phyloP scores from a whole-genome alignment of 64 coral and sea anemone genomes.

The Hydrozoanthus tunicans region DNA sequence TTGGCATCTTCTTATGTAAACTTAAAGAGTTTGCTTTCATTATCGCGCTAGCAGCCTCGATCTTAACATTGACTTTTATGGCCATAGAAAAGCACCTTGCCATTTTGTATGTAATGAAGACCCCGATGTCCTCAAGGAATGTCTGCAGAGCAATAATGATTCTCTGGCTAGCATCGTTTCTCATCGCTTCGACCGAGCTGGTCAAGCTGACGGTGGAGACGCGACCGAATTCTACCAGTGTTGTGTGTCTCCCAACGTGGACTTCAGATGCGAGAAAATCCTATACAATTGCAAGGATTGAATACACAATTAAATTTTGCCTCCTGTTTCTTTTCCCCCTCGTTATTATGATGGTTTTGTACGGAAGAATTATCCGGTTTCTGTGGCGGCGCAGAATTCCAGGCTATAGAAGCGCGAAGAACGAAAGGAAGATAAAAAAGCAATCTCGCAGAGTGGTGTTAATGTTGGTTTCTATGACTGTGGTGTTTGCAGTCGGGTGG shows the following conservation, averaged over 20 bases:
- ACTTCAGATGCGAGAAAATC: neutral
- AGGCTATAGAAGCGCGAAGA: conserved; percentile 12
- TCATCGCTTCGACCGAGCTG: conserved; percentile 27
- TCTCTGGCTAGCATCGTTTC: conserved; percentile 50
- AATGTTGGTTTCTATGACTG: conserved; percentile 57
- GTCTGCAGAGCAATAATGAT: conserved; percentile 4
- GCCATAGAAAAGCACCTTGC: conserved; percentile 66
- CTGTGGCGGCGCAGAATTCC: conserved; percentile 16
- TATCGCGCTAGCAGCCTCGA: conserved; percentile 26
- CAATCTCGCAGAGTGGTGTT: conserved; percentile 48
- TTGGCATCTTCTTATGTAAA: conserved; percentile 62
- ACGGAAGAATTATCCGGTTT: conserved; percentile 40
- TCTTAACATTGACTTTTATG: conserved; percentile 58
- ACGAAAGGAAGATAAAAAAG: conserved; percentile 48
- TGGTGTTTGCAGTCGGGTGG: conserved; percentile 71
- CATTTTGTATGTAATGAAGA: conserved; percentile 54
- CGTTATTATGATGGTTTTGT: neutral
- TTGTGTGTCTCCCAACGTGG: conserved; percentile 6
- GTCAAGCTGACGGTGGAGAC: neutral
- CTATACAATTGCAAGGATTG: neutral
- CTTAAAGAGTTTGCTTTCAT: conserved; percentile 34
- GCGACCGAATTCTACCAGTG: neutral
- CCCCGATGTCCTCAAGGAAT: conserved; percentile 42
- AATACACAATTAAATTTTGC: conserved; percentile 23
- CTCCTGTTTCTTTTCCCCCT: conserved; percentile 20